Evolutionary conservation across 2,888 invertebrate species (phyloP).

Genomic region (Brachynemurus nebulosus): DNA sequence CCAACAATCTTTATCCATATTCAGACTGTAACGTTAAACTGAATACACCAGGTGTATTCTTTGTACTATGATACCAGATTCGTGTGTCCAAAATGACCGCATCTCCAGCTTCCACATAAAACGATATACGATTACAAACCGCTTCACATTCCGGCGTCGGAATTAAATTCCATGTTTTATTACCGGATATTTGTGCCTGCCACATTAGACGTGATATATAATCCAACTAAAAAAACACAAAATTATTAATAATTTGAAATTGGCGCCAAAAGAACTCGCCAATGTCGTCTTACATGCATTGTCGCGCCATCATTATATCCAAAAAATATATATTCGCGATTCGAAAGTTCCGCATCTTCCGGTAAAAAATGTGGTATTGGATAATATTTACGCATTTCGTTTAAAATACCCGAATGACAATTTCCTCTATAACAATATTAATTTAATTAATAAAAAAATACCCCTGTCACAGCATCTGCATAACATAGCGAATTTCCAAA

Average conservation of each 20-base stretch:
- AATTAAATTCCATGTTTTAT: constrained; percentile 70
- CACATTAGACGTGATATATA: constrained; percentile 84
- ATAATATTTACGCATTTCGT: constrained; percentile 61
- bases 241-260: constrained; percentile 1
- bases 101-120: constrained; percentile 74
- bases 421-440: constrained; percentile 49
- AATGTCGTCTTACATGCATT: constrained; percentile 61
- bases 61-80: constrained; percentile 84
- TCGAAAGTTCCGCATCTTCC: constrained; percentile 74
- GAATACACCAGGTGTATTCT: constrained; percentile 64
- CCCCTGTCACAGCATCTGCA: too few species aligned
- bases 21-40: constrained; percentile 84
- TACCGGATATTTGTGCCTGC: constrained; percentile 82
- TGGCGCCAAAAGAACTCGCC: background rate
- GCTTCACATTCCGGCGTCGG: constrained; percentile 81
- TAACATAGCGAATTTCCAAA: too few species aligned
- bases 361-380: constrained; percentile 75
- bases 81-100: constrained; percentile 80
- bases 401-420: constrained; percentile 68
- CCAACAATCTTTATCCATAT: constrained; percentile 50
- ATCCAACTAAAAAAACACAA: constrained; percentile 59
- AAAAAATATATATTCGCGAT: constrained; percentile 83
- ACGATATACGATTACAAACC: constrained; percentile 56
- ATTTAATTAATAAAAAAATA: too few species aligned
- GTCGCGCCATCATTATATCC: constrained; percentile 82